These are phyloP conservation scores for Troides aeacus DNA, from an alignment of 2,888 invertebrate genomes.

Conservation along the genomic window DNA sequence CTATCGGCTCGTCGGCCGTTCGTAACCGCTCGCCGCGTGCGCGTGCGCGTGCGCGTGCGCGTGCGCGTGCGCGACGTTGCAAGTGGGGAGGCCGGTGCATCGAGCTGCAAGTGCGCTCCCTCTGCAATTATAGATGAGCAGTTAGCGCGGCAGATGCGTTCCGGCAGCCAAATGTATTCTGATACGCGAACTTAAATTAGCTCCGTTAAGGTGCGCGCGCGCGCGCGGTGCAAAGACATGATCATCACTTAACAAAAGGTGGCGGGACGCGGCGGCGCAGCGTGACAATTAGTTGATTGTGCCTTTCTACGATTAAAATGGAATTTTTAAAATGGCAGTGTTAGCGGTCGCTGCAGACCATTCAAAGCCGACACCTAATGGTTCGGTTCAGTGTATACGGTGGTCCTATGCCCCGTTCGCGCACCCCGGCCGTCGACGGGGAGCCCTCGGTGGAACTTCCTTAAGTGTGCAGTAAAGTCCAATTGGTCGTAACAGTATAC, in stretches of 20 bases:
- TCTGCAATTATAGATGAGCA: slow-evolving; percentile 28
- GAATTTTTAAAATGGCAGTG: slow-evolving; percentile 16
- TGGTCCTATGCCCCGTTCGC: slow-evolving; percentile 1
- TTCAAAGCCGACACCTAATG: no score
- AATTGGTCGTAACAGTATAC: slow-evolving; percentile 10
- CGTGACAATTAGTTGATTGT: slow-evolving; percentile 9
- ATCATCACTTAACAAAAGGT: slow-evolving; percentile 21
- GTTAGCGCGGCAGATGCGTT: slow-evolving; percentile 20
- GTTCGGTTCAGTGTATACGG: background rate
- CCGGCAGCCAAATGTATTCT: slow-evolving; percentile 16
- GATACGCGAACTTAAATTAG: slow-evolving; percentile 19
- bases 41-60: background rate
- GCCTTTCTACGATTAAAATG: slow-evolving; percentile 11
- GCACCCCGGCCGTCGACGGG: background rate
- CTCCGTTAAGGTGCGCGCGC: background rate
- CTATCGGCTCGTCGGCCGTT: background rate
- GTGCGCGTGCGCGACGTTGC: background rate
- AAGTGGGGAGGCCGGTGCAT: slow-evolving; percentile 18
- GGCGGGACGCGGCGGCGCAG: background rate
- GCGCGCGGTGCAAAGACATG: slow-evolving; percentile 18
- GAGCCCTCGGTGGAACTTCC: background rate
- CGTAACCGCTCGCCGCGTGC: background rate
- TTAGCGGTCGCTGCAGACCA: background rate
- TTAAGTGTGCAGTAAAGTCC: slow-evolving; percentile 18
- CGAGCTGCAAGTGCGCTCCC: slow-evolving; percentile 6